These are phyloP conservation scores for Amphipoea oculea DNA, from an alignment of 2,888 invertebrate species.

Conservation along the genomic window DNA sequence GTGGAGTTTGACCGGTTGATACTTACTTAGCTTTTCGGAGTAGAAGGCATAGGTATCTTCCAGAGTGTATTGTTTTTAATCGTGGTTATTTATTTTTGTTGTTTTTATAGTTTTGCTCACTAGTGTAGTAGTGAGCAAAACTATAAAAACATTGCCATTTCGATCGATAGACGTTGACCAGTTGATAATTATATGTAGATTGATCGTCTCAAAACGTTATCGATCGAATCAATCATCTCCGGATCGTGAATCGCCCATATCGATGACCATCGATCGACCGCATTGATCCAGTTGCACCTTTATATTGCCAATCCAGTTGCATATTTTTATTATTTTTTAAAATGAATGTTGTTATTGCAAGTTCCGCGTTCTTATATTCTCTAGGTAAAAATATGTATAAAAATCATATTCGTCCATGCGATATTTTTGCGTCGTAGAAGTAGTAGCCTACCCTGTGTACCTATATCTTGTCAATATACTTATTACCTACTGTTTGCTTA, in stretches of 20 bases:
- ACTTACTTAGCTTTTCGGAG: neutral
- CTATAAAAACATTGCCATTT: too few species aligned
- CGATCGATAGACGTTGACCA: neutral
- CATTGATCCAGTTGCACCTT: neutral
- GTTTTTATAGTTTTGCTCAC: neutral
- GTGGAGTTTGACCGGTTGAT: neutral
- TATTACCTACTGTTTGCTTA: constrained; percentile 54
- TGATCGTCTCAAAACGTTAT: neutral
- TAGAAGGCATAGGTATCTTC: neutral
- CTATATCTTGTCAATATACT: constrained; percentile 61
- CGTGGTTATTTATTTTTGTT: neutral
- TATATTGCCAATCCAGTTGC: neutral
- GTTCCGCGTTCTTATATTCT: constrained; percentile 11
- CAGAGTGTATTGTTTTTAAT: neutral
- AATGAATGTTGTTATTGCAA: neutral
- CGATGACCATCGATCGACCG: neutral
- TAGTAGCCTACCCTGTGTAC: neutral
- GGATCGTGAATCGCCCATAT: neutral
- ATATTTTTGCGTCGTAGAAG: constrained; percentile 44
- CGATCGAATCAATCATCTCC: neutral
- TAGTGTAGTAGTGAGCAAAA: too few species aligned
- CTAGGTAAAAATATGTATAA: neutral
- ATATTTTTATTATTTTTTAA: neutral
- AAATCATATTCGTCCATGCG: constrained; percentile 1
- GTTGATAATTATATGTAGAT: neutral